These are phyloP conservation scores for Paraplagusia blochii DNA, from an alignment of 2,113 vertebrate species.

Conservation along the genomic window DNA sequence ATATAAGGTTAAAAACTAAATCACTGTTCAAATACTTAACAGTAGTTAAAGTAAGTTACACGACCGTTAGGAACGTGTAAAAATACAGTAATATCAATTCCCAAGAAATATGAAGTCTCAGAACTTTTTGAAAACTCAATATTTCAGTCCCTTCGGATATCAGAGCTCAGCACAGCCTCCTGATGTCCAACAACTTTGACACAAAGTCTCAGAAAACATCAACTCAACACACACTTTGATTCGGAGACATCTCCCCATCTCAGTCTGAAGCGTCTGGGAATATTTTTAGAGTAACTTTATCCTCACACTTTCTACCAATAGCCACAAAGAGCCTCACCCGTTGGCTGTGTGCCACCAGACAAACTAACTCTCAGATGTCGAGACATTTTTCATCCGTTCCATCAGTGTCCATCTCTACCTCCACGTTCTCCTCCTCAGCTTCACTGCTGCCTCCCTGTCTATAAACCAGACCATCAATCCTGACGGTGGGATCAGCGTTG, in stretches of 20 bases:
- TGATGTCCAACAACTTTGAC: no score
- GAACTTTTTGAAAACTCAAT: no score
- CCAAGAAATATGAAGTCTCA: no score
- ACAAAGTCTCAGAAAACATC: no score
- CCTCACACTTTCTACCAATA: conserved; percentile 17
- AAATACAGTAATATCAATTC: no score
- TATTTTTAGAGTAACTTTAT: conserved; percentile 46
- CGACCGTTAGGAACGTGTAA: no score
- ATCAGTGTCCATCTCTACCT: conserved; percentile 28
- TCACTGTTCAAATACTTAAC: no score
- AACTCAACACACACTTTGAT: not conserved
- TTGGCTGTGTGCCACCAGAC: not conserved
- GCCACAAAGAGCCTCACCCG: not conserved
- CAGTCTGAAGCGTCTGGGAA: conserved; percentile 3
- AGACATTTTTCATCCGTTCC: not conserved
- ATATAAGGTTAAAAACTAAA: no score
- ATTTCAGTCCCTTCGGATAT: no score
- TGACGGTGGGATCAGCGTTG: not conserved
- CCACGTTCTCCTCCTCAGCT: conserved; percentile 3
- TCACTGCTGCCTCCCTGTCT: conserved; percentile 1
- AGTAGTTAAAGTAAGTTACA: no score
- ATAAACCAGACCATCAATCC: conserved; percentile 35
- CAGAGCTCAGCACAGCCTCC: no score
- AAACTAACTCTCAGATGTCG: not conserved
- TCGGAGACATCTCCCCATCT: not conserved